phyloP scores from a whole-genome alignment of 23 tunicate genomes.

The Trididemnum miniatum region DNA sequence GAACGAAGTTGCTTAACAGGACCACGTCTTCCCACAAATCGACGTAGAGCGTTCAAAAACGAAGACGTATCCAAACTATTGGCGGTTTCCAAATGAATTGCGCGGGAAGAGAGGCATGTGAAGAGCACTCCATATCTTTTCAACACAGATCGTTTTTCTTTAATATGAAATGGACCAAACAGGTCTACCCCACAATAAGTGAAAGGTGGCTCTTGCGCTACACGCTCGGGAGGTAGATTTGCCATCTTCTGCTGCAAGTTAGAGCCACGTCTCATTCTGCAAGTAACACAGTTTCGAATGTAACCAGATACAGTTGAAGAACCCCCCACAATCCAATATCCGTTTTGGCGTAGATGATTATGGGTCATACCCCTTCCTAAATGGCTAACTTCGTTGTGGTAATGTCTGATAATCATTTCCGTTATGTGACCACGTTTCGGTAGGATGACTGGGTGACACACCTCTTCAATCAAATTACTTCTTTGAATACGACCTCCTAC shows the following conservation, averaged over 20 bases:
- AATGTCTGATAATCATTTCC: neutral
- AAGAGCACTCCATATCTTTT: constrained; percentile 32
- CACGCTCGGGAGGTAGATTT: constrained; percentile 12
- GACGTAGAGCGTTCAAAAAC: too few relatives aligned
- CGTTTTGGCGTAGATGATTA: constrained; percentile 11
- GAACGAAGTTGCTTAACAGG: too few relatives aligned
- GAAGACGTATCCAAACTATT: too few relatives aligned
- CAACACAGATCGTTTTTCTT: constrained; percentile 2
- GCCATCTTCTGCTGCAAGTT: neutral
- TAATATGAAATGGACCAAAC: neutral
- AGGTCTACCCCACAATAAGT: too few relatives aligned
- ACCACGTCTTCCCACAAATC: too few relatives aligned
- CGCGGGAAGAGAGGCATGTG: too few relatives aligned
- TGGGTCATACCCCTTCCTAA: constrained; percentile 9
- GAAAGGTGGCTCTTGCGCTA: neutral
- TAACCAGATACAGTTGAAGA: neutral
- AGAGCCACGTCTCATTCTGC: neutral
- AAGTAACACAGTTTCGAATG: constrained; percentile 8
- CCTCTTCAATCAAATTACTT: too few relatives aligned
- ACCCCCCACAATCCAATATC: constrained; percentile 15
- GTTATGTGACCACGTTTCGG: neutral
- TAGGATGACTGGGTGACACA: neutral
- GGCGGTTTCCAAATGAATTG: too few relatives aligned
- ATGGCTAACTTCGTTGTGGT: constrained; percentile 9
- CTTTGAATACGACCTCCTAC: constrained; percentile 2